Percentiles rank a stretch among this genome's conserved stretches.
phyloP scores from a whole-genome alignment of 1,140 invertebrate species.

The Bombus balteatus region DNA sequence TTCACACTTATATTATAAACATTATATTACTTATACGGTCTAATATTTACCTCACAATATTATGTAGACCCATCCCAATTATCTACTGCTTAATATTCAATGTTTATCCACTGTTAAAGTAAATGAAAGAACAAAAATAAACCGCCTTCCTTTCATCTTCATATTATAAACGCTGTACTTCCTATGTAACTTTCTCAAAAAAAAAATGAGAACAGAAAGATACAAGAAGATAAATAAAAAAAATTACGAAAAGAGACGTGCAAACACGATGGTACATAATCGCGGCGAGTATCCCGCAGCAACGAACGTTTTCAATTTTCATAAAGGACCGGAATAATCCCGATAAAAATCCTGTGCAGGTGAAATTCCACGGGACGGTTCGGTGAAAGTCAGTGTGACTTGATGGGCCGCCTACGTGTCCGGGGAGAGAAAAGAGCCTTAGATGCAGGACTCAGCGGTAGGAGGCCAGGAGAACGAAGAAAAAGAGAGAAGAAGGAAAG shows the following conservation, averaged over 20 bases:
- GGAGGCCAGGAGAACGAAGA: slow-evolving; percentile 22
- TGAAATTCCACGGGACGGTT: not conserved
- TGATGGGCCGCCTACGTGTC: slow-evolving; percentile 50
- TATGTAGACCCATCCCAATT: too few species aligned
- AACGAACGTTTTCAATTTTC: slow-evolving; percentile 23
- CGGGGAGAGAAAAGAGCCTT: slow-evolving; percentile 5
- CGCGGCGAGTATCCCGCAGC: too few species aligned
- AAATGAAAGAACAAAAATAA: too few species aligned
- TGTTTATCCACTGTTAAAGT: too few species aligned
- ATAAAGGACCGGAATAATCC: slow-evolving; percentile 38
- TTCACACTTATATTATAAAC: too few species aligned
- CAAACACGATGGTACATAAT: not conserved
- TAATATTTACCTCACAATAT: too few species aligned
- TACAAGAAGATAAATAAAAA: not conserved
- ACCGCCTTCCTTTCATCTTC: too few species aligned
- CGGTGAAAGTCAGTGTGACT: slow-evolving; percentile 23
- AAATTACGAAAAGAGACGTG: not conserved
- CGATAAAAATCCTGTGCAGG: slow-evolving; percentile 12
- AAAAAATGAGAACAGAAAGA: too few species aligned
- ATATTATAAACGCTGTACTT: too few species aligned
- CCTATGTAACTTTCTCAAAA: too few species aligned
- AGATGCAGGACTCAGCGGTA: not conserved
- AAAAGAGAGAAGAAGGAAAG: slow-evolving; percentile 42
- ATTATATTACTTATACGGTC: too few species aligned
- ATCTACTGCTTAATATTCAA: too few species aligned